Evolutionary conservation across 2,888 invertebrate genomes (phyloP).

Genomic region (Dicyrtoma fusca): DNA sequence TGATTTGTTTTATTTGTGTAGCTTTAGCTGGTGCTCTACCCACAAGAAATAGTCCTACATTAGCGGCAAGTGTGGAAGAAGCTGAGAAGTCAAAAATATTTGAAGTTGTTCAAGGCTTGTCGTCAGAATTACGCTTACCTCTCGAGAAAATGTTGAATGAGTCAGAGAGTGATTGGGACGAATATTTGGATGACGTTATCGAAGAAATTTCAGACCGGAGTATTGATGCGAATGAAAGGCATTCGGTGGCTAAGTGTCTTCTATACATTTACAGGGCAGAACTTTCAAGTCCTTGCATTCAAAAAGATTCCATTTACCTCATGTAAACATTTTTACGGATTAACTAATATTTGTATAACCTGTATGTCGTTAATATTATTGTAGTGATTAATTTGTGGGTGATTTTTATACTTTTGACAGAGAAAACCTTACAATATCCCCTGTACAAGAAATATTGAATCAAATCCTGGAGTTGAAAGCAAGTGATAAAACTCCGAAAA

Average conservation of each 20-base stretch:
- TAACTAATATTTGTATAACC: too few relatives aligned
- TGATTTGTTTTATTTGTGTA: too few relatives aligned
- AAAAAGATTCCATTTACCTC: slow-evolving; percentile 44
- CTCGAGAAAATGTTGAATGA: slow-evolving; percentile 50
- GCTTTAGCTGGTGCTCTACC: slow-evolving; percentile 12
- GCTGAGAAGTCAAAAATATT: slow-evolving; percentile 51
- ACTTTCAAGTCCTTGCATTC: slow-evolving; percentile 45
- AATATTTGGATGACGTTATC: slow-evolving; percentile 50
- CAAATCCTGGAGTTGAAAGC: slow-evolving; percentile 46
- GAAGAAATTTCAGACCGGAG: slow-evolving; percentile 47
- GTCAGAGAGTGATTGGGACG: slow-evolving; percentile 40
- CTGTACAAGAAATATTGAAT: slow-evolving; percentile 48
- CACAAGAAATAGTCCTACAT: slow-evolving; percentile 50
- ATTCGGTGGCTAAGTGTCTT: slow-evolving; percentile 45
- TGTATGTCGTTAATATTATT: too few relatives aligned
- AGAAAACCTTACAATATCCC: slow-evolving; percentile 47
- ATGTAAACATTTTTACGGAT: slow-evolving; percentile 46
- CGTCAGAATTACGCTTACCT: slow-evolving; percentile 49
- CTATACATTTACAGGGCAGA: slow-evolving; percentile 51
- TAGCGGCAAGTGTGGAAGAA: slow-evolving; percentile 46
- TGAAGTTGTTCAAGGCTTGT: slow-evolving; percentile 49
- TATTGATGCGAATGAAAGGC: slow-evolving; percentile 48
- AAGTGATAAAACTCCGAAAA: slow-evolving; percentile 47
- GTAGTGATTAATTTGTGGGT: too few relatives aligned
- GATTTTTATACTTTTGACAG: slow-evolving; percentile 27